phyloP scores from a whole-genome alignment of 2,797 vertebrate genomes.

The Dipus sagitta region DNA sequence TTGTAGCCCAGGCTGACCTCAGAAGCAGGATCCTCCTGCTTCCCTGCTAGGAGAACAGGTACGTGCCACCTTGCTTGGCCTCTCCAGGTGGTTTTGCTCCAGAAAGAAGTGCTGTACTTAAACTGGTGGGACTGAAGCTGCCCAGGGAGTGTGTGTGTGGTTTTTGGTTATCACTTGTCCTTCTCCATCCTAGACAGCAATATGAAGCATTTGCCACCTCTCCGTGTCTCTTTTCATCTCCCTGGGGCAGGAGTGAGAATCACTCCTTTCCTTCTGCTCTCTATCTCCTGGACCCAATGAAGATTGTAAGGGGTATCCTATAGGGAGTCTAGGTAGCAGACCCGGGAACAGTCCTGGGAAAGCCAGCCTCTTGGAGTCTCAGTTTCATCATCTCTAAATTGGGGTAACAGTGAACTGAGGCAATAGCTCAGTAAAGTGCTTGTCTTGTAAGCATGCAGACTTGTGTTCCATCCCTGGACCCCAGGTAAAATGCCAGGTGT shows the following conservation, averaged over 20 bases:
- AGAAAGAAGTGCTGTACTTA: not conserved
- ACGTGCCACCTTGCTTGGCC: too few relatives aligned
- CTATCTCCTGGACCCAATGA: not conserved
- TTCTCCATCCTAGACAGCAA: not conserved
- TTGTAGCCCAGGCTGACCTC: not conserved
- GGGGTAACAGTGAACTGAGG: too few relatives aligned
- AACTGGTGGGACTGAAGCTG: not conserved
- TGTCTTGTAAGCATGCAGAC: too few relatives aligned
- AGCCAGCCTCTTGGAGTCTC: constrained; percentile 1
- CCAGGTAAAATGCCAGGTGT: too few relatives aligned
- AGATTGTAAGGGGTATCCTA: not conserved
- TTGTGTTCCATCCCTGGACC: too few relatives aligned
- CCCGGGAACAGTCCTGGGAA: not conserved
- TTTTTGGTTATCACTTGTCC: not conserved
- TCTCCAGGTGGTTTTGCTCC: not conserved
- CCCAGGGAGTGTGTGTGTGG: not conserved
- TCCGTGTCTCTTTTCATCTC: not conserved
- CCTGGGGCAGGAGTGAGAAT: not conserved
- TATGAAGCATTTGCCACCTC: not conserved
- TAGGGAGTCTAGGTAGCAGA: not conserved
- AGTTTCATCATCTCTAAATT: constrained; percentile 34
- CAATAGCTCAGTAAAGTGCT: too few relatives aligned
- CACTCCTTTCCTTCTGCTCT: not conserved
- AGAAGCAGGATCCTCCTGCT: not conserved
- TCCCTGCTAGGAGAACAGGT: not conserved